These are phyloP conservation scores for Rhabdophis nuchalis DNA, from an alignment of 2,797 vertebrate genomes.

Conservation along the genomic window DNA sequence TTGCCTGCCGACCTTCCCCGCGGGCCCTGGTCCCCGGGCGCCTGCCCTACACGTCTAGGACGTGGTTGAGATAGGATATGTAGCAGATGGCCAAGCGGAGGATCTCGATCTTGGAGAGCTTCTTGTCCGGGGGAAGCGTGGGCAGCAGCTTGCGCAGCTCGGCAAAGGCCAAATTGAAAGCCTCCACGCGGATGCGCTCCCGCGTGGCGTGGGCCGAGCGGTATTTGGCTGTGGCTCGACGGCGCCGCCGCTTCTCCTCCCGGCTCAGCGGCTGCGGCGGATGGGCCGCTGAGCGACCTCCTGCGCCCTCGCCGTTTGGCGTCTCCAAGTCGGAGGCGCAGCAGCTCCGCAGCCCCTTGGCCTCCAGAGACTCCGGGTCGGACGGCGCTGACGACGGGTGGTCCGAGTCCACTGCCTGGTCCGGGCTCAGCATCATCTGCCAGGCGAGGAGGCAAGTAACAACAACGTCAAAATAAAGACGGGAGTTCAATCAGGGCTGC, in stretches of 20 bases:
- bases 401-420: constrained; percentile 83
- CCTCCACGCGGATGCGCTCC: constrained; percentile 81
- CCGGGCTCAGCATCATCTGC: constrained; percentile 89
- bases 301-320: constrained; percentile 73
- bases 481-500: neutral
- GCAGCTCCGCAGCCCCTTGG: constrained; percentile 80
- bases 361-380: constrained; percentile 79
- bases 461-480: neutral
- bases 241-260: constrained; percentile 79
- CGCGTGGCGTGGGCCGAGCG: constrained; percentile 81
- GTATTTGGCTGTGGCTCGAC: constrained; percentile 74
- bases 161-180: constrained; percentile 82
- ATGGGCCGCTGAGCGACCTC: constrained; percentile 64
- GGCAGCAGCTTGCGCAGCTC: constrained; percentile 82
- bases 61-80: constrained; percentile 85
- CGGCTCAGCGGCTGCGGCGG: constrained; percentile 75
- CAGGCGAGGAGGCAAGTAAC: constrained; percentile 39
- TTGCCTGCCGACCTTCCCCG: neutral
- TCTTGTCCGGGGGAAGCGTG: constrained; percentile 84
- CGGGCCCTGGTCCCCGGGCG: neutral
- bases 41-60: constrained; percentile 76
- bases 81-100: constrained; percentile 83
- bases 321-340: constrained; percentile 81
- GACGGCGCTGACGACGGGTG: constrained; percentile 76
- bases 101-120: constrained; percentile 86